These are phyloP conservation scores for Alaudala cheleensis DNA, from an alignment of 2,113 vertebrate species.

Conservation along the genomic window DNA sequence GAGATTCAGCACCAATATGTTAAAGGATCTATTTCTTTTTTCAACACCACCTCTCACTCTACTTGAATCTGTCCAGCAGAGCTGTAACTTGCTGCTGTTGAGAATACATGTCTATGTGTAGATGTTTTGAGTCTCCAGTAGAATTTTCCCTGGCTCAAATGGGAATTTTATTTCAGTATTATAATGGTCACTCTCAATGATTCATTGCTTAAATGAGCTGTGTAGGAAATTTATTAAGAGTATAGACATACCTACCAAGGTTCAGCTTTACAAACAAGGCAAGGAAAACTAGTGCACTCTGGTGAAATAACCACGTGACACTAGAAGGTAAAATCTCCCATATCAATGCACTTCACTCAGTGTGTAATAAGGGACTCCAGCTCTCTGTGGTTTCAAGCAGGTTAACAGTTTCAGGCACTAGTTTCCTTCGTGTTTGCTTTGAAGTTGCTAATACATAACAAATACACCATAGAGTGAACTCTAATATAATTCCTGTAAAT, in stretches of 20 bases:
- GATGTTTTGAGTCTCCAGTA: background rate
- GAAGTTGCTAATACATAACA: background rate
- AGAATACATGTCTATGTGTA: background rate
- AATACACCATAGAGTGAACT: background rate
- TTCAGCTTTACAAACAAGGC: background rate
- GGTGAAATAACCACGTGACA: background rate
- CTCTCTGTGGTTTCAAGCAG: background rate
- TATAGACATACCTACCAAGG: background rate
- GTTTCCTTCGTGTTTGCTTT: background rate
- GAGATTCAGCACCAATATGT: background rate
- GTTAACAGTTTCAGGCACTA: background rate
- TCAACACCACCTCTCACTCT: background rate
- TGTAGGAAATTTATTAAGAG: background rate
- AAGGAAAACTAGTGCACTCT: background rate
- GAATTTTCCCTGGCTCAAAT: background rate
- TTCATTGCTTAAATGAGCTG: background rate
- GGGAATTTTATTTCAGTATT: background rate
- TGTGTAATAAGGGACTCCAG: background rate
- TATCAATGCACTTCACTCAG: background rate
- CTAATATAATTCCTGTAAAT: background rate
- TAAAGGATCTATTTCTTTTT: background rate
- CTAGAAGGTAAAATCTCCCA: background rate
- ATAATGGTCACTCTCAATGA: background rate
- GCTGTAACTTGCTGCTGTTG: background rate
- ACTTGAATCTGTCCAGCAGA: background rate